Conservation (phyloP, 2,113 vertebrate genomes). For the Bambusicola thoracicus region DNA sequence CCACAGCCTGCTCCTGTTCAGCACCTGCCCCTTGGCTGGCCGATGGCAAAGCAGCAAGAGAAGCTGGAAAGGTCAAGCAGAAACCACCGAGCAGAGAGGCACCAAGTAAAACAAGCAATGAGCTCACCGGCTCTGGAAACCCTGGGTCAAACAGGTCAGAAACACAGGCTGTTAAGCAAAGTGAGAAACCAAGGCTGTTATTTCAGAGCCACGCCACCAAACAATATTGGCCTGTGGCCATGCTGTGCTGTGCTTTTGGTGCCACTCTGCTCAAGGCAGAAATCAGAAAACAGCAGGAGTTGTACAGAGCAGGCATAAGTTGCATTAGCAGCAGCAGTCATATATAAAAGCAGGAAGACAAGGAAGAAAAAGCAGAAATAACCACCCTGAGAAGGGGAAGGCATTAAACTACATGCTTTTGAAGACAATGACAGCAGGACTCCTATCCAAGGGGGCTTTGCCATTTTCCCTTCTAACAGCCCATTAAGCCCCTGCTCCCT, state of each 20-base stretch:
- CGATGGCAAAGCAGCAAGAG: not conserved
- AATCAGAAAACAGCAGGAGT: not conserved
- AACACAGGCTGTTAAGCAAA: slow-evolving; percentile 32
- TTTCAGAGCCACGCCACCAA: not conserved
- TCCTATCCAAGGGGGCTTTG: not conserved
- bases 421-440: not conserved
- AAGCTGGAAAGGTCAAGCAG: not conserved
- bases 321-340: not conserved
- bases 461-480: not conserved
- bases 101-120: not conserved
- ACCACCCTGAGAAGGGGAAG: not conserved
- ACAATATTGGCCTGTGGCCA: not conserved
- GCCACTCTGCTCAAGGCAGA: not conserved
- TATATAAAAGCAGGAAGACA: not conserved
- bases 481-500: not conserved
- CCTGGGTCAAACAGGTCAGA: slow-evolving; percentile 23
- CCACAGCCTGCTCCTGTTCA: not conserved
- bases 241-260: not conserved
- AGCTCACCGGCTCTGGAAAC: not conserved
- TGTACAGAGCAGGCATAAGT: not conserved
- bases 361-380: not conserved
- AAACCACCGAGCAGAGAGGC: not conserved
- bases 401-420: not conserved
- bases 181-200: not conserved
- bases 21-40: not conserved